phyloP scores from a whole-genome alignment of 2,888 invertebrate species.

The Hypsopygia costalis region DNA sequence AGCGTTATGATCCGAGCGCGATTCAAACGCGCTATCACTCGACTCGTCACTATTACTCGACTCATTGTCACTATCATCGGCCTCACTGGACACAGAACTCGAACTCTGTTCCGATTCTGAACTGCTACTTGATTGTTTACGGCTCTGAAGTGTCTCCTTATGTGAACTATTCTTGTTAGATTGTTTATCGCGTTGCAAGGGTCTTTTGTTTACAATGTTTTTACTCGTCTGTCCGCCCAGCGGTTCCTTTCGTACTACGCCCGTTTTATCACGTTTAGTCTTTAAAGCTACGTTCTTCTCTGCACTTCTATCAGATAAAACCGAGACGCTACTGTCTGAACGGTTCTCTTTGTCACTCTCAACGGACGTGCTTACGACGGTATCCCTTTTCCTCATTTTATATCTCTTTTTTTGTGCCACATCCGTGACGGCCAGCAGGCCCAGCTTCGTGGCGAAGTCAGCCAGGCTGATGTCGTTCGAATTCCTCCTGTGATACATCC shows the following conservation, averaged over 20 bases:
- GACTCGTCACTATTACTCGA: neutral
- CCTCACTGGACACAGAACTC: neutral
- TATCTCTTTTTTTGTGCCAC: neutral
- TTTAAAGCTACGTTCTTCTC: no score
- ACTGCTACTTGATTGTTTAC: neutral
- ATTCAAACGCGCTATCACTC: neutral
- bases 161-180: no score
- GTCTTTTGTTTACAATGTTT: no score
- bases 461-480: neutral
- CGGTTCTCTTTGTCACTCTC: neutral
- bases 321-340: neutral
- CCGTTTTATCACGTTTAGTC: no score
- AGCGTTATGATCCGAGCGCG: neutral
- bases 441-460: constrained; percentile 37
- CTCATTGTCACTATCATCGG: neutral
- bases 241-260: neutral
- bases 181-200: no score
- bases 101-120: neutral
- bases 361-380: no score
- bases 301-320: no score
- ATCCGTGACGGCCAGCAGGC: constrained; percentile 15
- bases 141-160: neutral
- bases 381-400: no score
- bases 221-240: no score
- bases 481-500: constrained; percentile 14